These are phyloP conservation scores for Rhincodon typus DNA, from an alignment of 2,797 vertebrate species.

Conservation along the genomic window DNA sequence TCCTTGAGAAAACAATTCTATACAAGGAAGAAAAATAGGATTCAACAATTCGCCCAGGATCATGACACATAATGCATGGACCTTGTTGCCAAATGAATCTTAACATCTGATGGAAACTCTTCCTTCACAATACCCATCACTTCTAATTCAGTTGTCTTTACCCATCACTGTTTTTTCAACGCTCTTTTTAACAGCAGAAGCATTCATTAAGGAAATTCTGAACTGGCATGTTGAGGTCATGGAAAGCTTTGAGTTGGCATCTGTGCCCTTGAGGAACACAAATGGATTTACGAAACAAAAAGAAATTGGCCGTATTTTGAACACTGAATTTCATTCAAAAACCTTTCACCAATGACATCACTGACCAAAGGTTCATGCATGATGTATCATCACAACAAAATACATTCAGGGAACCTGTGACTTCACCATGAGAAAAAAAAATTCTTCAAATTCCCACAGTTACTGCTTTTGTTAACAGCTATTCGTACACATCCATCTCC, in stretches of 20 bases:
- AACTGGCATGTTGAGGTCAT: conserved; percentile 24
- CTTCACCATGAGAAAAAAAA: conserved; percentile 57
- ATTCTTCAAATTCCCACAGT: conserved; percentile 68
- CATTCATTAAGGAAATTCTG: conserved; percentile 25
- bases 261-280: conserved; percentile 10
- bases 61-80: conserved; percentile 79
- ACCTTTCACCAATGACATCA: conserved; percentile 65
- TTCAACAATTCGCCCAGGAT: conserved; percentile 75
- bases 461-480: conserved; percentile 69
- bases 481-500: conserved; percentile 61
- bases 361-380: conserved; percentile 74
- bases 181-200: background rate
- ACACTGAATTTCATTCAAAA: conserved; percentile 57
- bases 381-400: conserved; percentile 69
- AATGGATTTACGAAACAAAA: conserved; percentile 4
- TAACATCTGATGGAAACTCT: conserved; percentile 56
- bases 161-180: conserved; percentile 10
- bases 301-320: conserved; percentile 57
- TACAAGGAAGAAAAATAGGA: conserved; percentile 87
- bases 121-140: conserved; percentile 42
- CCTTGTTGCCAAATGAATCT: conserved; percentile 62
- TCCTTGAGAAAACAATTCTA: conserved; percentile 86
- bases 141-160: conserved; percentile 56
- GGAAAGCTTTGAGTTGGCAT: conserved; percentile 17
- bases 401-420: conserved; percentile 71